Evolutionary conservation across 2,888 invertebrate genomes (phyloP).

Genomic region (Drosophila basisetae): DNA sequence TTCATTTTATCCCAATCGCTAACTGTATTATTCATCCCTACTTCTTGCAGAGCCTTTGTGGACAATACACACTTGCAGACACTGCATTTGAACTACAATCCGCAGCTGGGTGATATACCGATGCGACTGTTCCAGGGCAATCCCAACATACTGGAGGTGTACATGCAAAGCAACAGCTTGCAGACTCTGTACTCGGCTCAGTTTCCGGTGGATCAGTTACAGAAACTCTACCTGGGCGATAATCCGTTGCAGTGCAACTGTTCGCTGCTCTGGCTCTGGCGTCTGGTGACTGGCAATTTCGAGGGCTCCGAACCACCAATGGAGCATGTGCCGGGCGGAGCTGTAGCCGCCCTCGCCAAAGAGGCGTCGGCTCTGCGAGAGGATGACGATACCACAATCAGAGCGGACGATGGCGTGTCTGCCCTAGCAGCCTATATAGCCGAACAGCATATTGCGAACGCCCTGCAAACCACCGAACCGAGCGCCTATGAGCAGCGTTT

Average conservation of each 20-base stretch:
- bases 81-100: conserved; percentile 92
- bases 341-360: conserved; percentile 79
- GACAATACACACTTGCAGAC: conserved; percentile 93
- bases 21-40: background rate
- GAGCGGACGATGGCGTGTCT: conserved; percentile 65
- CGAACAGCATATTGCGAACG: conserved; percentile 75
- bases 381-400: conserved; percentile 56
- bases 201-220: conserved; percentile 92
- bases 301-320: conserved; percentile 67
- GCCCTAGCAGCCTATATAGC: conserved; percentile 79
- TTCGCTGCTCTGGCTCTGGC: conserved; percentile 94
- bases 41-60: conserved; percentile 89
- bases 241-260: conserved; percentile 95
- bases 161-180: conserved; percentile 91
- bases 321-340: conserved; percentile 71
- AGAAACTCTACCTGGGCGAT: conserved; percentile 91
- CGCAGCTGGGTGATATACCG: conserved; percentile 90
- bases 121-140: conserved; percentile 93
- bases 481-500: conserved; percentile 56
- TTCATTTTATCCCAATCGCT: background rate
- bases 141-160: conserved; percentile 91
- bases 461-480: conserved; percentile 68
- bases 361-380: conserved; percentile 53
- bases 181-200: conserved; percentile 92
- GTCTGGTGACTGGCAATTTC: conserved; percentile 86